Base-by-base conservation (phyloP, 2,113 vertebrate genomes). In the Crotophaga sulcirostris region DNA sequence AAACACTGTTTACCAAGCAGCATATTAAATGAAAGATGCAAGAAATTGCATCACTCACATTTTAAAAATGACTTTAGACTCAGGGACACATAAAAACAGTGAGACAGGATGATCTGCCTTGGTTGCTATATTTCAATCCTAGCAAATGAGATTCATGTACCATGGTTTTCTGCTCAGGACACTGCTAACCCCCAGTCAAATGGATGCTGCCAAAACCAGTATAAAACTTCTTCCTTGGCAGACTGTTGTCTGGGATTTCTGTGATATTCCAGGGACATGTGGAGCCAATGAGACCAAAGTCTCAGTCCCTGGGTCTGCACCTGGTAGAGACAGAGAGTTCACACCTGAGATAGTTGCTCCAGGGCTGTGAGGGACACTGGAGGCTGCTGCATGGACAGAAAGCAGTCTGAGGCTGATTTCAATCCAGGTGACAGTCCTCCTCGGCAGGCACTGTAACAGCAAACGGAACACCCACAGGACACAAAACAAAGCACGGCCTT, bases 1-100 rank as follows among this genome's bases (percentile, higher is more conserved):
- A 96, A 97, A 95, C 96, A 96, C 96, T 98, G 98, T 98, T 98
- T 98, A 98, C 97, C 97, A 97, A 98, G 97, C 89, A 97, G 96
- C 97, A 94, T 98, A 97, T 98, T 98, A 98, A 98, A 98, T 98
- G 97, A 97, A 97, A 98, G 97, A 97, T 97, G 96, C 90, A 97
- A 98, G 97, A 98, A 98, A 97, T 96, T 96, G 96, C 97, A 98
- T 98, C 98, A 96, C 93, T 98, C 97, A 97, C 96, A 88, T 97
- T 98, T 98, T 95, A 97, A 98, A 98, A 98, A 98, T 97, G 95
- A 98, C 98, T 98, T 97, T 93, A 96, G 97, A 97, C 93, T 98
- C 95, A 9, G 76, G 94, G 94, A 97, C 94, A 97, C 96, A 98
- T 96, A 97, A 97, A 97, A 97, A 96, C 95, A 94, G 88, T 17